Evolutionary conservation across 2,888 invertebrate genomes (phyloP).

Genomic region (Carterocephalus palaemon): DNA sequence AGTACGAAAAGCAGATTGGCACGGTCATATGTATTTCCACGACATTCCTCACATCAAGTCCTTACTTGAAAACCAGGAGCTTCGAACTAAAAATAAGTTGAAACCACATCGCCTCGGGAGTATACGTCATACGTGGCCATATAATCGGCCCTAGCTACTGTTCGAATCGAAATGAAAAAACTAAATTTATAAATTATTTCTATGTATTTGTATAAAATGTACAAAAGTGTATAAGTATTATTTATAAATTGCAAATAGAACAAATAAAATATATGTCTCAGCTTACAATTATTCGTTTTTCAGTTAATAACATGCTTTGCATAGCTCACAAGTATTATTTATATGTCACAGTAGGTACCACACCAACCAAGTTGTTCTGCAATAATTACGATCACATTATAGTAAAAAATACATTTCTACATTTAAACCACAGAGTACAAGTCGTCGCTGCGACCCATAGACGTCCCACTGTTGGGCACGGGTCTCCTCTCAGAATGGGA

Average conservation of each 20-base stretch:
- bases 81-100: constrained; percentile 78
- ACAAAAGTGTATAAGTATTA: constrained; percentile 23
- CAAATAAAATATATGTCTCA: constrained; percentile 24
- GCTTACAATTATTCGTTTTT: constrained; percentile 8
- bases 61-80: constrained; percentile 79
- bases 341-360: too few species aligned
- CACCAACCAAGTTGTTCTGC: too few species aligned
- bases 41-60: constrained; percentile 82
- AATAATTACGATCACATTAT: too few species aligned
- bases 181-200: constrained; percentile 16
- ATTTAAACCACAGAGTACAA: too few species aligned
- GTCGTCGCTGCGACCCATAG: too few species aligned
- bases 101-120: constrained; percentile 80
- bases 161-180: constrained; percentile 38
- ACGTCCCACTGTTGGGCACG: too few species aligned
- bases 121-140: constrained; percentile 80
- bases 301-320: constrained; percentile 11
- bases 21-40: constrained; percentile 80
- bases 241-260: constrained; percentile 18
- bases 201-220: constrained; percentile 29
- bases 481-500: too few species aligned
- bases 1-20: constrained; percentile 72
- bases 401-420: too few species aligned
- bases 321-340: too few species aligned
- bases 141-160: constrained; percentile 61